A percentile compares a stretch with the other conserved stretches of the same genome.
Evolutionary conservation across 2,113 vertebrate species (phyloP).

Genomic region (Cyprinodon brontotheroides): DNA sequence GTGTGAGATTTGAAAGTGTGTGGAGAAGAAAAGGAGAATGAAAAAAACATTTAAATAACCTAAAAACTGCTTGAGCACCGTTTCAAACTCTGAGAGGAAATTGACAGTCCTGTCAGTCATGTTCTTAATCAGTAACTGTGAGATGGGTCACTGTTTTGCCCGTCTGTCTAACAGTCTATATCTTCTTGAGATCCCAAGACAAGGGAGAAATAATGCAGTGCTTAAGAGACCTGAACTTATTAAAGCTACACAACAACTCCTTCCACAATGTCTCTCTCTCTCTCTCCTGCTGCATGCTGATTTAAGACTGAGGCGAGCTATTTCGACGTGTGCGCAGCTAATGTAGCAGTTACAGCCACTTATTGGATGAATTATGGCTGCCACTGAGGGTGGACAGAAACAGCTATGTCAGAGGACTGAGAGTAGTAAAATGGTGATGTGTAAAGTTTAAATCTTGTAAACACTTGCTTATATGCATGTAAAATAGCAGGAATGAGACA

Average conservation of each 20-base stretch:
- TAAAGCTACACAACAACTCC: conserved; percentile 22
- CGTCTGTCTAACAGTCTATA: conserved; percentile 39
- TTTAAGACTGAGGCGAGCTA: conserved; percentile 46
- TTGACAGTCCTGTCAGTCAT: conserved; percentile 57
- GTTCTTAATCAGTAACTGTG: conserved; percentile 41
- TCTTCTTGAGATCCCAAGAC: conserved; percentile 40
- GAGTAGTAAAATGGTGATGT: not conserved
- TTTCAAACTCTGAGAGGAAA: conserved; percentile 27
- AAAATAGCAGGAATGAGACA: not conserved
- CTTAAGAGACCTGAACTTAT: conserved; percentile 40
- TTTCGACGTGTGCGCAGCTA: conserved; percentile 62
- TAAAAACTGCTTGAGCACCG: conserved; percentile 22
- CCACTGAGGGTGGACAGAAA: conserved; percentile 44
- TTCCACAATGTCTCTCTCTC: not conserved
- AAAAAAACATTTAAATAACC: conserved; percentile 20
- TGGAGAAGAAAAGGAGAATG: not conserved
- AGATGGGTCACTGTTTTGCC: conserved; percentile 17
- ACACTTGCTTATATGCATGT: not conserved
- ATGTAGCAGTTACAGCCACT: conserved; percentile 73
- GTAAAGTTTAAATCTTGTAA: not conserved
- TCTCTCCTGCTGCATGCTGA: not conserved
- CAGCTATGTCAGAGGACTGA: conserved; percentile 9
- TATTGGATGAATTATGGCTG: conserved; percentile 70
- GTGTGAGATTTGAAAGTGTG: conserved; percentile 6
- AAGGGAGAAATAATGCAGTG: conserved; percentile 47